A percentile compares a stretch with the other conserved stretches of the same genome.
phyloP scores from a whole-genome alignment of 2,113 vertebrate species.

The Tamias sibiricus region DNA sequence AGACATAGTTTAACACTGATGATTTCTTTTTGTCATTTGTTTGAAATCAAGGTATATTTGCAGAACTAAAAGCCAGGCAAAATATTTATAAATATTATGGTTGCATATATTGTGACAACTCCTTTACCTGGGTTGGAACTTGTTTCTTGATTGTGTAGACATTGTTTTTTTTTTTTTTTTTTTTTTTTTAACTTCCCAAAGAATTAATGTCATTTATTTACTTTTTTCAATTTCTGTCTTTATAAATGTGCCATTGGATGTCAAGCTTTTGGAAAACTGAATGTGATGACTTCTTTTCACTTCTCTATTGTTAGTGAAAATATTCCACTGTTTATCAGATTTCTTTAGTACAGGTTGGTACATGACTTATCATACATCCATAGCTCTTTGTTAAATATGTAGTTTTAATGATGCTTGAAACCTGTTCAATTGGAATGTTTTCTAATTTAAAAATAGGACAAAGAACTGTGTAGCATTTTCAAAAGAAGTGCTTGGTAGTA shows the following conservation, averaged over 20 bases:
- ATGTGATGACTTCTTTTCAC: background rate
- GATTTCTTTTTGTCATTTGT: background rate
- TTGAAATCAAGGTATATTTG: slow-evolving; percentile 12
- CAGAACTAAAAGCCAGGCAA: background rate
- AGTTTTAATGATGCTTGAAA: slow-evolving; percentile 36
- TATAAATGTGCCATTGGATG: background rate
- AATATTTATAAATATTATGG: background rate
- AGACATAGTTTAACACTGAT: background rate
- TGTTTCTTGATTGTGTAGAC: background rate
- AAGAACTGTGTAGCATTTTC: background rate
- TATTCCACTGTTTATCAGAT: slow-evolving; percentile 23
- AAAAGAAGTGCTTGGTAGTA: background rate
- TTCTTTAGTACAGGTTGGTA: slow-evolving; percentile 19
- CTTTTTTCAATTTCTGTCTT: slow-evolving; percentile 26
- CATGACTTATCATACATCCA: background rate
- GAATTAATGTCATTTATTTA: background rate
- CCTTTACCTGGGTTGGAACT: background rate
- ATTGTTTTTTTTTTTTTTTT: slow-evolving; percentile 48
- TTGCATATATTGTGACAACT: background rate
- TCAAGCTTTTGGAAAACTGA: slow-evolving; percentile 10
- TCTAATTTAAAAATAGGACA: background rate
- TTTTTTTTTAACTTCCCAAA: slow-evolving; percentile 33
- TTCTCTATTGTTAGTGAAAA: background rate
- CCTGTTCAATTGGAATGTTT: slow-evolving; percentile 13
- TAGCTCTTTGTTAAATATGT: background rate